Evolutionary conservation across 1,140 invertebrate species (phyloP).

Genomic region (Proctacanthus coquilletti): DNA sequence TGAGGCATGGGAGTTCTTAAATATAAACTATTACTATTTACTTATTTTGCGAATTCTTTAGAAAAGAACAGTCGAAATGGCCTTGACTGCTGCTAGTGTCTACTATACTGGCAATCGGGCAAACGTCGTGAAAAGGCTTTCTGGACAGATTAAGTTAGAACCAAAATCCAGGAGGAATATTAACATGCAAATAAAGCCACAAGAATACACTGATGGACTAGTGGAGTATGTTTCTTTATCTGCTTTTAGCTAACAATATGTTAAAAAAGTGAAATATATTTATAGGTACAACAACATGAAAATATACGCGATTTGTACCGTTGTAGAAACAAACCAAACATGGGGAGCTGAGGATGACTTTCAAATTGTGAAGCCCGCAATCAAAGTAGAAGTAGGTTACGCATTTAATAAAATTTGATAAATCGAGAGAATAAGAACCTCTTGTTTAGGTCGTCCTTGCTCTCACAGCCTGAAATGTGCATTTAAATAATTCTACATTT

Average conservation of each 20-base stretch:
- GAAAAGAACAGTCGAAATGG: slow-evolving; percentile 38
- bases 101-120: slow-evolving; percentile 62
- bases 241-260: background rate
- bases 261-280: background rate
- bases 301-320: slow-evolving; percentile 49
- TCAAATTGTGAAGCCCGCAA: slow-evolving; percentile 50
- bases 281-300: slow-evolving; percentile 54
- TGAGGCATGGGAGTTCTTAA: no score
- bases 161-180: slow-evolving; percentile 29
- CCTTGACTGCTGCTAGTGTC: slow-evolving; percentile 48
- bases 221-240: background rate
- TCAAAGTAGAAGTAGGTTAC: slow-evolving; percentile 51
- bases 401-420: no score
- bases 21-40: no score
- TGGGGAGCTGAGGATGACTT: slow-evolving; percentile 64
- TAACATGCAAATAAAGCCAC: background rate
- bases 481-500: slow-evolving; percentile 8
- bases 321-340: slow-evolving; percentile 53
- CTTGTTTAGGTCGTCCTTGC: no score
- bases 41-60: slow-evolving; percentile 31
- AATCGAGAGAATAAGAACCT: no score
- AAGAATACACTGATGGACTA: background rate
- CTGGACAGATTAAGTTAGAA: slow-evolving; percentile 42
- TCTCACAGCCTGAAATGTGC: no score
- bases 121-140: slow-evolving; percentile 48